phyloP scores from a whole-genome alignment of 2,888 invertebrate species.

The Hirtodrosophila histrioides region DNA sequence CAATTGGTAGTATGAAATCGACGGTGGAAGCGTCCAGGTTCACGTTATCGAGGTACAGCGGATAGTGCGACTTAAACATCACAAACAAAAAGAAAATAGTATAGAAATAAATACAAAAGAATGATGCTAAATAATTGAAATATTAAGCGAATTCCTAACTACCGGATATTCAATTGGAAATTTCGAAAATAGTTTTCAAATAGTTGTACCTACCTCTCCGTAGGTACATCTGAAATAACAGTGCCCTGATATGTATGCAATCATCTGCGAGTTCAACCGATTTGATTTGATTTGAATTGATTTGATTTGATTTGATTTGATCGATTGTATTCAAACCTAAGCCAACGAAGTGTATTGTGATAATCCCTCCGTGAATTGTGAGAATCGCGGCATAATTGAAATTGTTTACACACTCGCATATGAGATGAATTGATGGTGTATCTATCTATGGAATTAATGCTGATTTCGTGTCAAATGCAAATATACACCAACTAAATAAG shows the following conservation, averaged over 20 bases:
- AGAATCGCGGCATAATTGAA: neutral
- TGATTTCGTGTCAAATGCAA: neutral
- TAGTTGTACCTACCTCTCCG: too few relatives aligned
- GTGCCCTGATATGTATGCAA: constrained; percentile 12
- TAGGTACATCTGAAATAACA: constrained; percentile 1
- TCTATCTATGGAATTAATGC: neutral
- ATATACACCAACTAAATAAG: neutral
- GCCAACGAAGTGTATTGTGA: neutral
- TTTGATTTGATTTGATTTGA: neutral
- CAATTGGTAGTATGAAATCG: constrained; percentile 64
- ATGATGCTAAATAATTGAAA: neutral
- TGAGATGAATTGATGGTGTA: neutral
- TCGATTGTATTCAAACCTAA: neutral
- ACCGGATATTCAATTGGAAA: neutral
- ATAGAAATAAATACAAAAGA: neutral
- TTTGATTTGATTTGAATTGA: too few relatives aligned
- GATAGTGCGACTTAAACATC: constrained; percentile 22
- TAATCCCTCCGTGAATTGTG: neutral
- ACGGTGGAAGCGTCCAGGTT: constrained; percentile 65
- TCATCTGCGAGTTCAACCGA: neutral
- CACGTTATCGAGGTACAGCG: constrained; percentile 60
- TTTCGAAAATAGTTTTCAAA: neutral
- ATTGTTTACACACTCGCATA: neutral
- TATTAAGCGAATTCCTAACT: neutral
- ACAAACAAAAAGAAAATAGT: constrained; percentile 11